Evolutionary conservation across 2,888 invertebrate species (phyloP).

Genomic region (Esperia sulphurella): DNA sequence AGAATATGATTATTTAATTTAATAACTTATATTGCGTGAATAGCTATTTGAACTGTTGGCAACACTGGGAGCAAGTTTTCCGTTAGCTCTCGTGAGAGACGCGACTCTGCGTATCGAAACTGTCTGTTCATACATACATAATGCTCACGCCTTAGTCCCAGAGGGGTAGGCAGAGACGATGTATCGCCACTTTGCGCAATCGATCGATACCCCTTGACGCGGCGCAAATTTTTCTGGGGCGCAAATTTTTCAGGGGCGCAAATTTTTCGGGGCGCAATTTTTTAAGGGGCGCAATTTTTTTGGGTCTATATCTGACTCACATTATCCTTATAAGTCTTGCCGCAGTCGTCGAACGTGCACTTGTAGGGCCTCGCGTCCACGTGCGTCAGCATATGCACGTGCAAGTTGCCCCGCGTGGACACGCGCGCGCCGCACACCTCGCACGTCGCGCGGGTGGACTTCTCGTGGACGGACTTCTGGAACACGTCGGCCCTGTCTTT

Average conservation of each 20-base stretch:
- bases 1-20: no score
- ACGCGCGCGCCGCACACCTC: constrained; percentile 36
- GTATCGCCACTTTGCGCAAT: no score
- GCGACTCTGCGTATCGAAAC: no score
- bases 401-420: constrained; percentile 30
- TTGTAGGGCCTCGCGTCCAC: constrained; percentile 33
- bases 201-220: no score
- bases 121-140: no score
- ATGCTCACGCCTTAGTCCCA: no score
- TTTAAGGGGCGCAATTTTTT: not conserved
- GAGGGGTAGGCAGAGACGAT: no score
- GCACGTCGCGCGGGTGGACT: constrained; percentile 25
- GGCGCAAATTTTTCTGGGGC: not conserved
- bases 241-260: not conserved
- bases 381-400: constrained; percentile 37
- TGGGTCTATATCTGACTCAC: constrained; percentile 22
- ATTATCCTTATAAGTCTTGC: constrained; percentile 35
- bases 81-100: no score
- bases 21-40: no score
- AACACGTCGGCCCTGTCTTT: not conserved
- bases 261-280: not conserved
- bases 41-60: no score
- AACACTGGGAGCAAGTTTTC: no score
- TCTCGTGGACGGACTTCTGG: constrained; percentile 41
- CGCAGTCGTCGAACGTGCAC: constrained; percentile 34